Percentiles rank a stretch among this genome's conserved stretches.
Conservation (phyloP, 1,140 invertebrate genomes). For the Druon quercuslanigerum region DNA sequence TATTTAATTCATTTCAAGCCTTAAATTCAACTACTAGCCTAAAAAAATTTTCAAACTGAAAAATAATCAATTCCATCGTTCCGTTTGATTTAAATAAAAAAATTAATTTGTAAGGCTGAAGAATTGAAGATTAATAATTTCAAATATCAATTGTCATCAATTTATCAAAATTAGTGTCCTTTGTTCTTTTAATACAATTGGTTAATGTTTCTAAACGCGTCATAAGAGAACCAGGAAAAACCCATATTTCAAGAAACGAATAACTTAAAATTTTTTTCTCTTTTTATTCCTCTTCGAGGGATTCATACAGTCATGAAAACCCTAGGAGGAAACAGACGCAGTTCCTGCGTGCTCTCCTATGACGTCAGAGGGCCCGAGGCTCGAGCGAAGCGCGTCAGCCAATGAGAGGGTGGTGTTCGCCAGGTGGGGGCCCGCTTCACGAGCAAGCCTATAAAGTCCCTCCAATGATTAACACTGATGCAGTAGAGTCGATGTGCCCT, state of each 20-base stretch:
- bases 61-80: no score
- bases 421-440: slow-evolving; percentile 29
- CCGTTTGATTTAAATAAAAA: no score
- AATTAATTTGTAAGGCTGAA: no score
- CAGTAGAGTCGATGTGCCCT: slow-evolving; percentile 49
- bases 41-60: no score
- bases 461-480: slow-evolving; percentile 41
- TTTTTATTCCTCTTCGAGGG: not conserved
- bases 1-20: no score
- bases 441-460: slow-evolving; percentile 58
- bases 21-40: no score
- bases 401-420: slow-evolving; percentile 9
- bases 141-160: no score
- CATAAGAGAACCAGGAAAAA: not conserved
- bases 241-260: not conserved
- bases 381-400: slow-evolving; percentile 10
- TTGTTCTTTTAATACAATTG: no score
- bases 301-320: not conserved
- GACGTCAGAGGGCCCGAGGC: slow-evolving; percentile 46
- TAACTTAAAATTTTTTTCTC: not conserved
- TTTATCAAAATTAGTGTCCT: no score
- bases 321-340: not conserved
- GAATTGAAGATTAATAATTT: no score
- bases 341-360: slow-evolving; percentile 38
- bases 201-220: no score